Evolutionary conservation across 2,888 invertebrate species (phyloP).

Genomic region (Nomada ferruginata): DNA sequence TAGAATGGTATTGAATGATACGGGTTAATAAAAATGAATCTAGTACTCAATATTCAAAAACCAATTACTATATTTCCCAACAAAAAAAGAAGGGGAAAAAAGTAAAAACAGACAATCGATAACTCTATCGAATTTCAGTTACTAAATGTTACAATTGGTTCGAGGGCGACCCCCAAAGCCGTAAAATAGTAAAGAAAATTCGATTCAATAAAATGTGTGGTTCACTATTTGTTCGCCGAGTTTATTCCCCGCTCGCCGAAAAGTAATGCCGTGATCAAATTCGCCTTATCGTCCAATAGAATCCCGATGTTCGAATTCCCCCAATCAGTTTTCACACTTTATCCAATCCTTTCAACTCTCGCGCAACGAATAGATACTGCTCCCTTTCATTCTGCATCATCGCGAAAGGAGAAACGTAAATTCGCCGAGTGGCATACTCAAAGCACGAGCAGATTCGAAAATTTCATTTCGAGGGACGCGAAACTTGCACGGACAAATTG

Average conservation of each 20-base stretch:
- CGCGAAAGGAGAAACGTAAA: too few species aligned
- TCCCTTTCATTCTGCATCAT: too few species aligned
- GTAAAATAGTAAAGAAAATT: constrained; percentile 14
- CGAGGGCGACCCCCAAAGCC: not conserved
- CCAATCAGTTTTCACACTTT: not conserved
- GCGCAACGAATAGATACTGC: too few species aligned
- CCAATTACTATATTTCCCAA: too few species aligned
- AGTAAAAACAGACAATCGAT: not conserved
- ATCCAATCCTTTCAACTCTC: not conserved
- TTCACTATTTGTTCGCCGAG: not conserved
- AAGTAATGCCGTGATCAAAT: constrained; percentile 17
- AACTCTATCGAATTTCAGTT: not conserved
- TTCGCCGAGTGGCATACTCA: not conserved
- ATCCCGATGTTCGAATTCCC: not conserved
- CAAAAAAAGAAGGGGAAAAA: not conserved
- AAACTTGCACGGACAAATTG: constrained; percentile 57
- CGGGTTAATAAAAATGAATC: too few species aligned
- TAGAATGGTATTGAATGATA: too few species aligned
- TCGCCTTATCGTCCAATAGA: constrained; percentile 7
- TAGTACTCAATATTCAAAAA: too few species aligned
- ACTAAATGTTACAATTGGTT: not conserved
- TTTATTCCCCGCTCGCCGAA: constrained; percentile 12
- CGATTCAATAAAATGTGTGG: constrained; percentile 17
- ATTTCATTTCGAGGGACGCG: constrained; percentile 42
- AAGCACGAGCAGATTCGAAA: constrained; percentile 20